Conservation (phyloP, 2,113 vertebrate genomes). For the Corydoras sp. region DNA sequence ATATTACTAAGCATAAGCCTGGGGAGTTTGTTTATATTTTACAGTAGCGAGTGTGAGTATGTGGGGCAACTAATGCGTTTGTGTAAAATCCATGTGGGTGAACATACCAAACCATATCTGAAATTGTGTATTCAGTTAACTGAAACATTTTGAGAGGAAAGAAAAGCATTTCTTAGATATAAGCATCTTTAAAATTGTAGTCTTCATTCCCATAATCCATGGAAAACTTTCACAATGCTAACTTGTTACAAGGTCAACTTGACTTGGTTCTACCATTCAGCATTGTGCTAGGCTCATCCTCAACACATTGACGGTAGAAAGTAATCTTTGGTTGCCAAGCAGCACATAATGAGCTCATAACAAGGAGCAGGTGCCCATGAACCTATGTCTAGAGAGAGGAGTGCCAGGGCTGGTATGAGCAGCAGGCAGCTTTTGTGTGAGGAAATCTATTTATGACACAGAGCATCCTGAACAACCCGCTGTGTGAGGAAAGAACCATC, state of each 20-base stretch:
- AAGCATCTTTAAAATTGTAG: too few relatives aligned
- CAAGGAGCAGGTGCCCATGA: slow-evolving; percentile 54
- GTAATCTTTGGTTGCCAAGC: slow-evolving; percentile 47
- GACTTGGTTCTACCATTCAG: not conserved
- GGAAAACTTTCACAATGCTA: not conserved
- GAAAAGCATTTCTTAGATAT: too few relatives aligned
- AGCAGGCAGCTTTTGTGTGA: slow-evolving; percentile 38
- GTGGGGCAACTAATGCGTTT: too few relatives aligned
- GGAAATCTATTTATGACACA: slow-evolving; percentile 51
- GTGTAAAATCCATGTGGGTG: too few relatives aligned
- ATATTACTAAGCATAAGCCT: too few relatives aligned
- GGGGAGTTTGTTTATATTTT: too few relatives aligned
- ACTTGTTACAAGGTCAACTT: not conserved
- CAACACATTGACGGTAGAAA: not conserved
- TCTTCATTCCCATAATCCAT: too few relatives aligned
- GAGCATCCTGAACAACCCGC: slow-evolving; percentile 23
- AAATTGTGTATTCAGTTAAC: too few relatives aligned
- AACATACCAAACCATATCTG: too few relatives aligned
- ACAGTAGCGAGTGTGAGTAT: too few relatives aligned
- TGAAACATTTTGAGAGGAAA: too few relatives aligned
- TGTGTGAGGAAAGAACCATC: slow-evolving; percentile 24
- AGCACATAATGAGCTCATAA: slow-evolving; percentile 46
- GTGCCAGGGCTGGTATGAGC: slow-evolving; percentile 39
- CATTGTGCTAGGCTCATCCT: not conserved
- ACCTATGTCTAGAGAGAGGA: slow-evolving; percentile 37